Evolutionary conservation across 2,797 vertebrate species (phyloP), one percentile per base, ranked within the genome.

Genomic region (Megalops cyprinoides): DNA sequence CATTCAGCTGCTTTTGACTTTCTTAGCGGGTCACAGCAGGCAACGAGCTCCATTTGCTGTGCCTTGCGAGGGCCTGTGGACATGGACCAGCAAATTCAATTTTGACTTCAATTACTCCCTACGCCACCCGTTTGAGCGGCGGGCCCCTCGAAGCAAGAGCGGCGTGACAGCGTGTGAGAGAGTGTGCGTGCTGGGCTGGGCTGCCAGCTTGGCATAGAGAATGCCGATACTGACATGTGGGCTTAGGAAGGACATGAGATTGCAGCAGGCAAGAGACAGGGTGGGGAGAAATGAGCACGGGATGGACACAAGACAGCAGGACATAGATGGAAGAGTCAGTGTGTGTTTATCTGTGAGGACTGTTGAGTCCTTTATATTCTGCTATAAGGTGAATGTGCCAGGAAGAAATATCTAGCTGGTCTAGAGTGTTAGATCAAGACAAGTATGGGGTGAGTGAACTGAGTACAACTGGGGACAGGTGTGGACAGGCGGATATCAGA

Each of bases 201-300:
- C 69, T 44, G 42, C 25, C 69, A 37, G 67, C 28, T 8, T 2
- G 28, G 74, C 67, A 44, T 39, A 2, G 67, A 71, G 67, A 71
- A 71, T 71, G 67, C 67, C 18, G 39, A 44, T 2, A 44, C 74
- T 53, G 74, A 75, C 74, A 53, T 20, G 74, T 15, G 48, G 69
- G 69, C 39, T 7, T 1, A n/a, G 55, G 28, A 53, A 55, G 69
- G 56, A 23, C 42, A 44, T 80, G 71, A 76, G 79, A 80, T 80
- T 75, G 42, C 39, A 44, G 67, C 71, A 10, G 23, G 44, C 53
- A 37, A 37, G 39, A 71, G 39, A 20, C 39, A 23, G 67, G 37
- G 12, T 42, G 20, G n/a, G n/a, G n/a, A n/a, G n/a, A n/a, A 42
- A 31, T 39, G 28, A 15, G 5, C 44, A 46, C 23, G 73, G 55